A percentile compares a stretch with the other conserved stretches of the same genome.
Conservation (phyloP, 2,113 vertebrate species). For the Actenoides lindsayi region DNA sequence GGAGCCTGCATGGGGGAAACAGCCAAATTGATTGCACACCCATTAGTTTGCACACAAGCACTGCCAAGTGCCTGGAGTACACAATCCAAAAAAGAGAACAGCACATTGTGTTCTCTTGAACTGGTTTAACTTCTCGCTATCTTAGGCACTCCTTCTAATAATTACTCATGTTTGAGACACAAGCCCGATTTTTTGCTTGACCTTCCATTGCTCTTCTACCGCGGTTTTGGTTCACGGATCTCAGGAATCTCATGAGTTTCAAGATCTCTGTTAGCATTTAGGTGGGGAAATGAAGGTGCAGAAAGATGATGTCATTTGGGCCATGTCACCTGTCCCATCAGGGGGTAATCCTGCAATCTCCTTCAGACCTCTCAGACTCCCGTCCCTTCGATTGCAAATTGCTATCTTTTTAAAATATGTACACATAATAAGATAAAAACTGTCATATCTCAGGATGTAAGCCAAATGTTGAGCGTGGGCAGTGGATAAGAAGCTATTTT, state of each 20-base stretch:
- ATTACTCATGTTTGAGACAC: neutral
- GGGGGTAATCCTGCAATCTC: neutral
- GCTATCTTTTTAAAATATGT: neutral
- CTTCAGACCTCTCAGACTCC: neutral
- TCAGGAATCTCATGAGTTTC: neutral
- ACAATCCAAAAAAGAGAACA: conserved; percentile 10
- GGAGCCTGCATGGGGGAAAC: neutral
- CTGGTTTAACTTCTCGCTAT: neutral
- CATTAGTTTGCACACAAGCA: conserved; percentile 1
- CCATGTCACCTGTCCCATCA: neutral
- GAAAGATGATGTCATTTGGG: neutral
- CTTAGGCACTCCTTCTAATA: neutral
- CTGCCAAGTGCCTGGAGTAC: conserved; percentile 45
- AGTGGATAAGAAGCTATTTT: neutral
- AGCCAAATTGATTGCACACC: conserved; percentile 35
- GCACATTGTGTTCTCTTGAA: conserved; percentile 27
- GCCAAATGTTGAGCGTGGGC: neutral
- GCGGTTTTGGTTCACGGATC: neutral
- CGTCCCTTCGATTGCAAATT: neutral
- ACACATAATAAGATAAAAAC: neutral
- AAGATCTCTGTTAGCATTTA: neutral
- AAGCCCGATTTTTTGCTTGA: neutral
- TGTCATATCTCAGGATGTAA: neutral
- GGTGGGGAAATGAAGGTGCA: neutral
- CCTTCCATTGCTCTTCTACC: neutral